phyloP scores from a whole-genome alignment of 2,797 vertebrate genomes.

The Clamator glandarius region DNA sequence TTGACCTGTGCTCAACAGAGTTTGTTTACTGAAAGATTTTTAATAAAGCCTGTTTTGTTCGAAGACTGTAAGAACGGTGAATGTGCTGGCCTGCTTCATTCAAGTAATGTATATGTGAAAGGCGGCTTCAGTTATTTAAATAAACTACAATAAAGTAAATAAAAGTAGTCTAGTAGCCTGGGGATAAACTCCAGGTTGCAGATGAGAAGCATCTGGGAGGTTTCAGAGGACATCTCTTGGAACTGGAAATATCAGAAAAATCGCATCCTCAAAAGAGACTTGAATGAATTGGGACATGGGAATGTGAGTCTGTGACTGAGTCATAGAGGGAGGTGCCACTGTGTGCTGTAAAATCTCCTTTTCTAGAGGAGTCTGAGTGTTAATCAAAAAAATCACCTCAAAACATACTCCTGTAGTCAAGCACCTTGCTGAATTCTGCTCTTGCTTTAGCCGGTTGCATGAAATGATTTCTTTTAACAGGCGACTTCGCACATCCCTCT shows the following conservation, averaged over 20 bases:
- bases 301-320: background rate
- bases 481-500: background rate
- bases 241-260: background rate
- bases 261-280: background rate
- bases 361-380: background rate
- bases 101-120: background rate
- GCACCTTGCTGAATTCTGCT: background rate
- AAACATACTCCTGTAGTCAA: background rate
- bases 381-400: background rate
- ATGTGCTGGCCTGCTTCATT: background rate
- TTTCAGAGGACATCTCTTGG: background rate
- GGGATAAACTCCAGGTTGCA: background rate
- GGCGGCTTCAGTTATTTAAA: background rate
- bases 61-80: background rate
- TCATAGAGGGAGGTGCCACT: background rate
- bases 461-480: background rate
- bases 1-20: background rate
- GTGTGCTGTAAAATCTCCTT: background rate
- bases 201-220: rapidly evolving
- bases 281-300: background rate
- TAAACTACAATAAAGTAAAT: background rate
- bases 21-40: slow-evolving; percentile 16
- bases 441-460: background rate
- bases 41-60: slow-evolving; percentile 3
- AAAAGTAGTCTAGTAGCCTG: background rate